phyloP scores from a whole-genome alignment of 2,888 invertebrate species.

The Piscicola geometra region DNA sequence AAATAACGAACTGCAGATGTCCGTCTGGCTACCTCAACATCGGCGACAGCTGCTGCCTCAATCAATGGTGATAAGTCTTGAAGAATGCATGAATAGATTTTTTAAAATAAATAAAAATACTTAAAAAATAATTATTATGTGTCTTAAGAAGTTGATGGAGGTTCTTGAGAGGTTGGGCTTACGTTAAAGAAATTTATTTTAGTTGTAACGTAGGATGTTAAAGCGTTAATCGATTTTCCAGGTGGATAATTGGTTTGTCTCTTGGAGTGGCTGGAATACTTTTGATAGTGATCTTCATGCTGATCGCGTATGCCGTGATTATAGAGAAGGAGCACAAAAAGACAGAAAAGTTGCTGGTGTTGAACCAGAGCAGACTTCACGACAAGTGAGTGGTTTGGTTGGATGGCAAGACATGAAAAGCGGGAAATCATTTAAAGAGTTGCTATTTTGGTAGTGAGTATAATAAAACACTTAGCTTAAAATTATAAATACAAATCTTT shows the following conservation, averaged over 20 bases:
- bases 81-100: neutral
- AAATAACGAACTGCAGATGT: neutral
- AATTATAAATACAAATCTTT: too few species aligned
- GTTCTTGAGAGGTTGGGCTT: too few species aligned
- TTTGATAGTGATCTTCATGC: neutral
- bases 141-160: too few species aligned
- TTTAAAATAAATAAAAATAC: too few species aligned
- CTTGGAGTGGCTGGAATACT: neutral
- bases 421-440: too few species aligned
- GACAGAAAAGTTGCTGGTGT: neutral
- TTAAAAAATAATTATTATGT: too few species aligned
- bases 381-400: too few species aligned
- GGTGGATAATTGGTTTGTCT: conserved; percentile 21
- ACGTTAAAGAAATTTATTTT: too few species aligned
- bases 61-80: neutral
- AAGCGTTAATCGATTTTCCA: neutral
- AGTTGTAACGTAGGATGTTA: too few species aligned
- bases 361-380: neutral
- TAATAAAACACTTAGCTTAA: too few species aligned
- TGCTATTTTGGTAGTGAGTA: too few species aligned
- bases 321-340: neutral
- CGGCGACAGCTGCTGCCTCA: neutral
- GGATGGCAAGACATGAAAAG: too few species aligned
- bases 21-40: neutral
- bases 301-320: neutral